phyloP scores from a whole-genome alignment of 2,797 vertebrate genomes.

The Oreortyx pictus region DNA sequence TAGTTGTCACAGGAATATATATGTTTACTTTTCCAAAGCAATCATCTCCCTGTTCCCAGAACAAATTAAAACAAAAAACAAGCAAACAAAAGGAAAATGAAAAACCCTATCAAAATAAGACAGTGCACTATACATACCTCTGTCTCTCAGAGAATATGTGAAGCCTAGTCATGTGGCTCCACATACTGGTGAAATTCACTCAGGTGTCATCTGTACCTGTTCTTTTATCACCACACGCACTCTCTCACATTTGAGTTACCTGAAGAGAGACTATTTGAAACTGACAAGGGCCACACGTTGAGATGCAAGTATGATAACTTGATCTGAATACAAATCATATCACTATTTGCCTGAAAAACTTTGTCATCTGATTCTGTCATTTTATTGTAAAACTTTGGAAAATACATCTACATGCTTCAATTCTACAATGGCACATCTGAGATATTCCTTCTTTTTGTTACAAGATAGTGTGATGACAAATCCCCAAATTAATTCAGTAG shows the following conservation, averaged over 20 bases:
- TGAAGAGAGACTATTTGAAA: not conserved
- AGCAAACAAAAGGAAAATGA: not conserved
- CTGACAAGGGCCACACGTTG: not conserved
- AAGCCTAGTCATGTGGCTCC: not conserved
- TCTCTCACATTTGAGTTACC: not conserved
- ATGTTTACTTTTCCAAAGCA: not conserved
- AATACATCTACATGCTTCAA: not conserved
- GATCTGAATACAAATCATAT: not conserved
- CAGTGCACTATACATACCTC: not conserved
- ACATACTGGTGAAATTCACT: not conserved
- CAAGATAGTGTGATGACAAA: not conserved
- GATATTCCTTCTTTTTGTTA: not conserved
- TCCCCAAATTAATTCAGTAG: not conserved
- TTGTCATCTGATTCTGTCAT: not conserved
- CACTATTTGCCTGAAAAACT: not conserved
- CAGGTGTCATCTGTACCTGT: not conserved
- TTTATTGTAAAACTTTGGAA: not conserved
- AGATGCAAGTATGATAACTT: not conserved
- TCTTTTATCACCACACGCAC: not conserved
- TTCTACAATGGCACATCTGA: not conserved
- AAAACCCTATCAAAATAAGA: not conserved
- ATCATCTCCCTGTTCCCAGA: not conserved
- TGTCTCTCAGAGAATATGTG: fast-evolving
- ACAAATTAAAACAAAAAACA: not conserved
- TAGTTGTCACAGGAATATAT: fast-evolving